Conservation (phyloP, 2,797 vertebrate species). For the Cyclopterus lumpus region DNA sequence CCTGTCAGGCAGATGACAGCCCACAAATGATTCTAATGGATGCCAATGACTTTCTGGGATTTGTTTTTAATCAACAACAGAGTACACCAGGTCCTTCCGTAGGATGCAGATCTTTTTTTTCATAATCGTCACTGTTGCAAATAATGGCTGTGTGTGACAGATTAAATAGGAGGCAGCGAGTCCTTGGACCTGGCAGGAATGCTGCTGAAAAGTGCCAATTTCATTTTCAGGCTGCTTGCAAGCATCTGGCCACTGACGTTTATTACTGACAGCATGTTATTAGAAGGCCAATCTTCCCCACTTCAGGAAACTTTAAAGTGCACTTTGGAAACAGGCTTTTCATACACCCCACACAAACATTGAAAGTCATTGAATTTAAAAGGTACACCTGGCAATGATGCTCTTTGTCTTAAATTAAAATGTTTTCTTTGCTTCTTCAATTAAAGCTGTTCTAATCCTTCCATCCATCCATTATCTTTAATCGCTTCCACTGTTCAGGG, state of each 20-base stretch:
- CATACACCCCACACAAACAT: neutral
- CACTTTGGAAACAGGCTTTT: conserved; percentile 24
- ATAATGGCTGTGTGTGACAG: conserved; percentile 68
- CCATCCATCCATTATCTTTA: neutral
- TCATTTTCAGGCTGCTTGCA: conserved; percentile 51
- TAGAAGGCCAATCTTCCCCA: conserved; percentile 51
- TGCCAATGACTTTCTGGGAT: conserved; percentile 65
- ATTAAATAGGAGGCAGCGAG: conserved; percentile 67
- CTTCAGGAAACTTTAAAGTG: conserved; percentile 61
- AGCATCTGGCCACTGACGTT: conserved; percentile 61
- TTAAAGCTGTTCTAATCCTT: neutral
- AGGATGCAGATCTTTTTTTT: conserved; percentile 56
- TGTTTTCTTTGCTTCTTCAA: neutral
- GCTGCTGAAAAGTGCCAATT: conserved; percentile 63
- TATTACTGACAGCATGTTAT: conserved; percentile 68
- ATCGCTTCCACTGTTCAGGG: neutral
- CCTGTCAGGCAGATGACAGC: conserved; percentile 36
- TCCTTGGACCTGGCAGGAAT: conserved; percentile 44
- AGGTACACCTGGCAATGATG: neutral
- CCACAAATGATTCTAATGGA: conserved; percentile 57
- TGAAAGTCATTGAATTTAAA: conserved; percentile 28
- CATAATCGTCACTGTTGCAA: conserved; percentile 54
- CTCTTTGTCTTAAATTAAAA: neutral
- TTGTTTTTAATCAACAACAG: conserved; percentile 71
- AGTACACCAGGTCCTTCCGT: conserved; percentile 43